A percentile compares a stretch with the other conserved stretches of the same genome.
Evolutionary conservation across 2,888 invertebrate species (phyloP).

Genomic region (Dynastes maya): DNA sequence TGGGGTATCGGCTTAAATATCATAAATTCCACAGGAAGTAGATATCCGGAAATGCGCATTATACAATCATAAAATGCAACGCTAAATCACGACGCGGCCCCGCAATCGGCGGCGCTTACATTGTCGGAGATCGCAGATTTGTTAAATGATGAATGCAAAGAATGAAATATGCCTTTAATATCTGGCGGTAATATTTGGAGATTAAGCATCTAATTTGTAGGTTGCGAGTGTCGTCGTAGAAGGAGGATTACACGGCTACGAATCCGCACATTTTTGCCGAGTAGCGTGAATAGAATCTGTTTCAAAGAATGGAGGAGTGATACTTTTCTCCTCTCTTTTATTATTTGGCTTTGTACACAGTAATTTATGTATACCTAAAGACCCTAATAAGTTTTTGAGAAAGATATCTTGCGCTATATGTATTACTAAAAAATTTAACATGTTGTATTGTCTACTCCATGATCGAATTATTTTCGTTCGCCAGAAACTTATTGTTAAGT

Average conservation of each 20-base stretch:
- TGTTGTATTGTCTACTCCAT: no score
- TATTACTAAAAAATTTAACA: no score
- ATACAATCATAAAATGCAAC: slow-evolving; percentile 49
- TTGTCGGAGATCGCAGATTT: slow-evolving; percentile 5
- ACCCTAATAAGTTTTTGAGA: no score
- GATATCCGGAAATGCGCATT: slow-evolving; percentile 52
- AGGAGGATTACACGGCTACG: background rate
- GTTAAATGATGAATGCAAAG: slow-evolving; percentile 13
- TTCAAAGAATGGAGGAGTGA: no score
- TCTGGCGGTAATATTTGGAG: slow-evolving; percentile 16
- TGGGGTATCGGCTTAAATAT: slow-evolving; percentile 11
- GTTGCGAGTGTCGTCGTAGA: background rate
- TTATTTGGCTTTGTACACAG: no score
- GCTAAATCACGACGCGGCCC: slow-evolving; percentile 13
- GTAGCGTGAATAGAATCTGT: background rate
- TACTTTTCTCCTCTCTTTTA: no score
- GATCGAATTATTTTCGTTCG: no score
- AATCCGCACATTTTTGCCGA: slow-evolving; percentile 14
- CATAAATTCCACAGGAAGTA: slow-evolving; percentile 52
- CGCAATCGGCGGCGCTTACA: background rate
- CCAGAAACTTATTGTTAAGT: no score
- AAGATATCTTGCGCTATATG: no score
- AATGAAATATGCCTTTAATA: slow-evolving; percentile 31
- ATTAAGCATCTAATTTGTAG: slow-evolving; percentile 22
- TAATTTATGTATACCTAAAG: no score